Conservation (phyloP, 2,113 vertebrate species). For the Lucifuga dentata region DNA sequence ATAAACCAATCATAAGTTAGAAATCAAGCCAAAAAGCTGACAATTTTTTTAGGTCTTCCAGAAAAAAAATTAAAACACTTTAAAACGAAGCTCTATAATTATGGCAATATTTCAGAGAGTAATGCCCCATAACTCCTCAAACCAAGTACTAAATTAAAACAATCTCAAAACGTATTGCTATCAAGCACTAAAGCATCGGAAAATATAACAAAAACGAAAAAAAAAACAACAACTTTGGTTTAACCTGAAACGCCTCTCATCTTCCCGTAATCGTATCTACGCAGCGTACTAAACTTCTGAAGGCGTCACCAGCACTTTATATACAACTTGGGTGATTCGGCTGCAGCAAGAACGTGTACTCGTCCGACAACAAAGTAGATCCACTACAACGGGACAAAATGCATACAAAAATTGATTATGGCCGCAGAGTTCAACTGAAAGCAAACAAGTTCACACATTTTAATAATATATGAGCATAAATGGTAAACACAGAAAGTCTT, state of each 20-base stretch:
- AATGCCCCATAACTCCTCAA: too few relatives aligned
- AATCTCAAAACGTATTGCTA: too few relatives aligned
- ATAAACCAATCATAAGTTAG: too few relatives aligned
- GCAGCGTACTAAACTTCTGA: background rate
- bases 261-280: accelerated
- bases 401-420: background rate
- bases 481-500: accelerated
- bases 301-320: slow-evolving; percentile 12
- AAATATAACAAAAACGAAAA: accelerated
- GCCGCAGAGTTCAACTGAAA: background rate
- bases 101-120: too few relatives aligned
- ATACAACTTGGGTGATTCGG: slow-evolving; percentile 46
- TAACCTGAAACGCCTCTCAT: accelerated
- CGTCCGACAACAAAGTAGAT: slow-evolving; percentile 71
- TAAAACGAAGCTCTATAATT: too few relatives aligned
- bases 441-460: background rate
- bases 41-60: too few relatives aligned
- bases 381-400: background rate
- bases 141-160: too few relatives aligned
- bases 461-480: background rate
- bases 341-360: background rate
- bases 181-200: too few relatives aligned
- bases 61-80: too few relatives aligned
- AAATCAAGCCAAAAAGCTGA: too few relatives aligned
- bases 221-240: background rate